Percentiles rank a stretch among this genome's conserved stretches.
Evolutionary conservation across 2,113 vertebrate species (phyloP).

Genomic region (Galeopterus variegatus): DNA sequence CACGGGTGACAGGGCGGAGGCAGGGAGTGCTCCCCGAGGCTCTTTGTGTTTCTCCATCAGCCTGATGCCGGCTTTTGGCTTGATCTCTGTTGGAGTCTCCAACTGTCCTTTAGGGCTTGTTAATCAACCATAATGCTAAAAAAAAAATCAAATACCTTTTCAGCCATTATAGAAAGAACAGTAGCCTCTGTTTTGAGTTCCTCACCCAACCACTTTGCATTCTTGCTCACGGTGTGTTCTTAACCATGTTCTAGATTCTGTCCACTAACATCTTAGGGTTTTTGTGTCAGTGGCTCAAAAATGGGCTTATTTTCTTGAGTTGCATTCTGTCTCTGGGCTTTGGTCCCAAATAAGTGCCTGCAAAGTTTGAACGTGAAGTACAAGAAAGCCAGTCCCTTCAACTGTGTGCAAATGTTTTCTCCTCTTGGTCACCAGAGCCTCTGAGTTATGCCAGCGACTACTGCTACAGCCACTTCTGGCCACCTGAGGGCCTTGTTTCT

Average conservation of each 20-base stretch:
- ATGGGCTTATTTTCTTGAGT: not conserved
- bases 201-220: not conserved
- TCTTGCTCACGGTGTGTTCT: not conserved
- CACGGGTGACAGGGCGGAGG: not conserved
- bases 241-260: not conserved
- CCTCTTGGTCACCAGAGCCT: not conserved
- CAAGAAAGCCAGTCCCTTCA: not conserved
- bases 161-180: not conserved
- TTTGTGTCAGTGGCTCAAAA: not conserved
- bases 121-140: not conserved
- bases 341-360: not conserved
- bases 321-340: not conserved
- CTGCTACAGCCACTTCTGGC: fast-evolving
- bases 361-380: not conserved
- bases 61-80: not conserved
- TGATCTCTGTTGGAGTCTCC: not conserved
- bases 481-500: not conserved
- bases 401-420: not conserved
- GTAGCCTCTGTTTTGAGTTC: not conserved
- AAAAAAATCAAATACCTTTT: not conserved
- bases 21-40: not conserved
- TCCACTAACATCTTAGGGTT: not conserved
- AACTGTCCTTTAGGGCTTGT: not conserved
- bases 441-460: not conserved
- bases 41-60: not conserved